Evolutionary conservation across 1,140 invertebrate species (phyloP), one percentile per base, ranked within the genome.

Genomic region (Caenorhabditis inopinata): DNA sequence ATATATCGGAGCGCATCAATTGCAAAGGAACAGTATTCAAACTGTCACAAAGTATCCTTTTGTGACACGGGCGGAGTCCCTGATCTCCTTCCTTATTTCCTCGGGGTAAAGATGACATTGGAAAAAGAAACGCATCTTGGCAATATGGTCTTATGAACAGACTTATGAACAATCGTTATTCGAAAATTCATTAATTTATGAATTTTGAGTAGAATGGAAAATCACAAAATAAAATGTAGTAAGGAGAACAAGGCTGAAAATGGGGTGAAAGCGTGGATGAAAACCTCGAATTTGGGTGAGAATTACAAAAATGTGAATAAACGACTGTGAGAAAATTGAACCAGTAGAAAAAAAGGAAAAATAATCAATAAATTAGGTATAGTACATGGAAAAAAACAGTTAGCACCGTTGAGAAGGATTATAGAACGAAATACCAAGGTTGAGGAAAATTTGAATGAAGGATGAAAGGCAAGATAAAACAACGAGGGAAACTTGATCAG

Each of bases 381-480:
- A 68, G n/a, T 38, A 68, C 58, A 68, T 16, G 29, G 25, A 68
- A 21, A 25, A 58, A 58, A 16, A n/a, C 11, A n/a, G n/a, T n/a
- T n/a, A 68, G 58, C 58, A 68, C 58, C 58, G 58, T 62, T 38
- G 58, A 18, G 58, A 38, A 21, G 27, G 32, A 53, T 42, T 29
- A 38, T n/a, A 42, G 32, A 32, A 16, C 12, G 12, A 18, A 23
- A 21, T 21, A 68, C n/a, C n/a, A 14, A 68, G n/a, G n/a, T 6
- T 29, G 21, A 68, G n/a, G 27, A 38, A 68, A 68, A 32, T 68
- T 29, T 16, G 9, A 29, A 16, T 68, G 58, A 68, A 68, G 38
- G 58, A 68, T 38, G 58, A 38, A 68, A 68, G 58, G 58, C 58
- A 68, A 68, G 58, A 68, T 32, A 32, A 18, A 68, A 68, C 58